Percentiles rank a stretch among this genome's conserved stretches.
These are phyloP conservation scores for Matsumyia berberina DNA, from an alignment of 2,888 invertebrate species.

Conservation along the genomic window DNA sequence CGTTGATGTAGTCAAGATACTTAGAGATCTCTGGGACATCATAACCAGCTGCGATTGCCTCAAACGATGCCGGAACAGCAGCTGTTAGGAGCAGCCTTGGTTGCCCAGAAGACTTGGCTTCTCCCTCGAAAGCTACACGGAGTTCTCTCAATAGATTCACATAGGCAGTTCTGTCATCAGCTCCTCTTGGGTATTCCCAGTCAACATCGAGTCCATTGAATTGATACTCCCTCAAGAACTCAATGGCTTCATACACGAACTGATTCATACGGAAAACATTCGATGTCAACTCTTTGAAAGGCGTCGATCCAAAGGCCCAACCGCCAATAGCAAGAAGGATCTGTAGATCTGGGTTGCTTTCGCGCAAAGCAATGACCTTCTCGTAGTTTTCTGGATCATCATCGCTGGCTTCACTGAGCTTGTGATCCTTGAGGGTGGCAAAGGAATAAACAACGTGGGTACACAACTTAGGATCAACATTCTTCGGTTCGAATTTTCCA, in stretches of 20 bases:
- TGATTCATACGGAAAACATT: slow-evolving; percentile 97
- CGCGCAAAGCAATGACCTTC: slow-evolving; percentile 92
- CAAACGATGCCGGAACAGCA: slow-evolving; percentile 96
- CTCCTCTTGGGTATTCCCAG: slow-evolving; percentile 97
- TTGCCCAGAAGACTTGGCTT: slow-evolving; percentile 94
- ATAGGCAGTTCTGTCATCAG: slow-evolving; percentile 93
- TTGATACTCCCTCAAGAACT: slow-evolving; percentile 94
- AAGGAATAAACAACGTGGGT: slow-evolving; percentile 98
- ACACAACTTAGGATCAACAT: slow-evolving; percentile 94
- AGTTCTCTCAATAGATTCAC: slow-evolving; percentile 93
- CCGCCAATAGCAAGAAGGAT: slow-evolving; percentile 95
- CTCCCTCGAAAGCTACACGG: slow-evolving; percentile 95
- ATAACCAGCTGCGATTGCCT: slow-evolving; percentile 96
- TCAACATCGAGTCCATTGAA: slow-evolving; percentile 97
- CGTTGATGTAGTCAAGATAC: slow-evolving; percentile 96
- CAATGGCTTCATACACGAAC: slow-evolving; percentile 97
- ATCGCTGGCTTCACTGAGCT: slow-evolving; percentile 91
- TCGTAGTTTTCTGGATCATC: slow-evolving; percentile 95
- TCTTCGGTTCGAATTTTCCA: slow-evolving; percentile 95
- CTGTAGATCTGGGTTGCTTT: slow-evolving; percentile 95
- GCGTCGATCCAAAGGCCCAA: slow-evolving; percentile 98
- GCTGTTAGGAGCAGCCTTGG: slow-evolving; percentile 92
- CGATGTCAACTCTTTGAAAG: slow-evolving; percentile 95
- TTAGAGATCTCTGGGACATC: slow-evolving; percentile 97
- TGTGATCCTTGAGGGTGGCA: slow-evolving; percentile 94